Base-by-base conservation (phyloP, 2,888 invertebrate species). In the Torymus tubicola region DNA sequence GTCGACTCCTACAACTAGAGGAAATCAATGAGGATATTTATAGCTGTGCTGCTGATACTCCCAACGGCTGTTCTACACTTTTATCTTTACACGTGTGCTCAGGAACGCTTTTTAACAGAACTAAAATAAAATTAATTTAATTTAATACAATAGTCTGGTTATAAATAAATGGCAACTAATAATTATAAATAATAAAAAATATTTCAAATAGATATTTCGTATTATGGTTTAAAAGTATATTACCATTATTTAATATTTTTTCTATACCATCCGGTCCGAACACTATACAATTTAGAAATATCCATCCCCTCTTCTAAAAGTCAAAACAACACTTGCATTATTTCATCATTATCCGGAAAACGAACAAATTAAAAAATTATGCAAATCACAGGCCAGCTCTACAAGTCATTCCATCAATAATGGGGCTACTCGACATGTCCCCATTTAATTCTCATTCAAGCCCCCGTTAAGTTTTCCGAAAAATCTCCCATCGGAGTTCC, bases 381-480 rank as follows among this genome's bases (percentile, higher is more conserved):
- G 58, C 63, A 78, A 53, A 78, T 42, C 42, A 42, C 8, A 50
- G 8, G n/a, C 10, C 31, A 55, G 11, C 13, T 16, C 16, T 21
- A 16, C 18, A 12, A 21, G 3, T 18, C 61, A 18, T 61, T 14
- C 53, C 68, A 68, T 78, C 57, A 73, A 78, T 73, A 73, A 78
- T 72, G 50, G 58, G 53, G 31, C 61, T 42, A 21, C 16, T 24
- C 16, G 2, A 18, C 10, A 53, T 14, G 18, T n/a, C 63, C 63
- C 64, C 60, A 78, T 78, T 70, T 58, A 65, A 78, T 65, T 70
- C 52, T 58, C 70, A 71, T 70, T 70, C 67, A n/a, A 63, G 70
- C 50, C 61, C 77, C 16, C 57, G 52, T 13, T 50, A 70, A 65
- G n/a, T 50, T 71, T 78, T 70, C 57, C 60, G 16, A 50, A 70